These are phyloP conservation scores for Carlito syrichta DNA, from an alignment of 2,113 vertebrate species.

Conservation along the genomic window DNA sequence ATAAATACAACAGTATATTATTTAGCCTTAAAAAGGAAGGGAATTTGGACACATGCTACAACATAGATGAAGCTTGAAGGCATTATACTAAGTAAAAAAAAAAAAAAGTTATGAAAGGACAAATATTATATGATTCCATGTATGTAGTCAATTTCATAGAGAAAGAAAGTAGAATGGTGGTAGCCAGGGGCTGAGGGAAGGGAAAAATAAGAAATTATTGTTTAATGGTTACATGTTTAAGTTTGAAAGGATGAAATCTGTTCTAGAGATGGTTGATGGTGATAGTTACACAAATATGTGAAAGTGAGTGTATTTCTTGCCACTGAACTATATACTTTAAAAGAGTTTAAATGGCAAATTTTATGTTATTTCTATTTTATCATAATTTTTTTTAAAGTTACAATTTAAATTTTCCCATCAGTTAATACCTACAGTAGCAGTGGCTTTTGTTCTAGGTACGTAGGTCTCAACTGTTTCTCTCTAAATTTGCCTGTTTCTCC, in stretches of 20 bases:
- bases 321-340: not conserved
- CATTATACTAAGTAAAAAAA: not conserved
- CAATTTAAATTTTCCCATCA: not conserved
- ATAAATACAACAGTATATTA: not conserved
- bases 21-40: not conserved
- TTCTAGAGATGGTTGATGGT: not conserved
- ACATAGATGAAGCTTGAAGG: not conserved
- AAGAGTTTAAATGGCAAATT: not conserved
- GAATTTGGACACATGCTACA: not conserved
- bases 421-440: not conserved
- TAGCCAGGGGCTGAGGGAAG: too few relatives aligned
- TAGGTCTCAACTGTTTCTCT: not conserved
- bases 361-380: not conserved
- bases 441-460: not conserved
- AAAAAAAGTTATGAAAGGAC: not conserved
- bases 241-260: not conserved
- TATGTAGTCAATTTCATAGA: not conserved
- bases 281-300: not conserved
- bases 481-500: not conserved
- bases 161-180: not conserved
- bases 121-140: not conserved
- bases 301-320: not conserved
- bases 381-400: not conserved
- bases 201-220: not conserved
- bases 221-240: not conserved